phyloP scores from a whole-genome alignment of 2,888 invertebrate species.

The Papilio gigon region DNA sequence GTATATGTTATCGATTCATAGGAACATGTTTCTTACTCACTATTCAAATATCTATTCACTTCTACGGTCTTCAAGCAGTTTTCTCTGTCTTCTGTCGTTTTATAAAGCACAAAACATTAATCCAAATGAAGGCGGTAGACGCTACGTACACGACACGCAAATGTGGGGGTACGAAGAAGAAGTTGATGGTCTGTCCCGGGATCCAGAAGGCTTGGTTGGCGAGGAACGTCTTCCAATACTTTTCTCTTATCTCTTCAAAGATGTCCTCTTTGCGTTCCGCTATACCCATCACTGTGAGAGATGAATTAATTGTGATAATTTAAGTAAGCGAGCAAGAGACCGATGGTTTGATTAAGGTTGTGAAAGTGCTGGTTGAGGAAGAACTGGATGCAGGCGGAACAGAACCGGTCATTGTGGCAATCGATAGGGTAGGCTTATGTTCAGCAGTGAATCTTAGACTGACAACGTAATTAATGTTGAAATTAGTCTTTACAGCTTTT shows the following conservation, averaged over 20 bases:
- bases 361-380: too few species aligned
- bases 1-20: not conserved
- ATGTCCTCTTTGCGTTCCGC: slow-evolving; percentile 88
- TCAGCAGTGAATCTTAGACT: too few species aligned
- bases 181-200: slow-evolving; percentile 91
- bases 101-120: slow-evolving; percentile 91
- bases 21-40: too few species aligned
- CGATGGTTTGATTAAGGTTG: too few species aligned
- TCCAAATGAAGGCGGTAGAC: slow-evolving; percentile 90
- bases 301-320: not conserved
- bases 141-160: slow-evolving; percentile 91
- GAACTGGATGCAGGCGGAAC: too few species aligned
- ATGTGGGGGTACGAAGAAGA: slow-evolving; percentile 86
- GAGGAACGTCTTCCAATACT: slow-evolving; percentile 87
- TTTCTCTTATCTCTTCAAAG: slow-evolving; percentile 86
- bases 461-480: too few species aligned
- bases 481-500: too few species aligned
- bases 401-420: too few species aligned
- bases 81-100: slow-evolving; percentile 81
- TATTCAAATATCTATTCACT: not conserved
- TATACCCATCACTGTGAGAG: slow-evolving; percentile 85
- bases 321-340: too few species aligned
- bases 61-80: slow-evolving; percentile 7
- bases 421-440: too few species aligned
- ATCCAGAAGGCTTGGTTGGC: slow-evolving; percentile 93